Evolutionary conservation across 2,888 invertebrate species (phyloP), one percentile per base, ranked within the genome.

Genomic region (Mesorhabditis belari): DNA sequence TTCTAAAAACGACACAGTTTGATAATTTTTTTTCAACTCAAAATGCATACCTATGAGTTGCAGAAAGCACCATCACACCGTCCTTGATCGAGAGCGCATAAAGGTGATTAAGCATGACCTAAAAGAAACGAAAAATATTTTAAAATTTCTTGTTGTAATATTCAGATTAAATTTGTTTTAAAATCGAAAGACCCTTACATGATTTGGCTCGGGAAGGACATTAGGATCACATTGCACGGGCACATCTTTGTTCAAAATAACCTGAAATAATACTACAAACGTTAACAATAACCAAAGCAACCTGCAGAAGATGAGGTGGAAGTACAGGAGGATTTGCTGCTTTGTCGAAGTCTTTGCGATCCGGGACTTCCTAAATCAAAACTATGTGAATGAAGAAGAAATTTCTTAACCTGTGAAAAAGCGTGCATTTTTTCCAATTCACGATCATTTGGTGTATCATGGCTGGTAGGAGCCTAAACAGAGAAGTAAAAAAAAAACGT

Each of bases 71-170:
- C 96, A 98, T 98, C 3, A 99, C 98, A 56, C 98, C 98, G 83
- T 99, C 98, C 50, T 96, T 96, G 79, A 98, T 98, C 55, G 95
- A 96, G 68, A 99, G 85, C n/a, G 98, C 98, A 83, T 98, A 98
- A 60, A 98, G 85, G 83, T 98, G 98, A 84, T 99, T 99, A 80
- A 98, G 85, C 98, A 99, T 99, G 26, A 99, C 98, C 44, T 35
- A 35, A 52, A 35, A 35, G 12, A 17, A 1, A 35, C 66, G 62
- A 28, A 63, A 26, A n/a, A 19, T 44, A 23, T 9, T 12, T 23
- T 19, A 49, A 23, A 57, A 55, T 44, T 23, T 19, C n/a, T 21
- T 53, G 0, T n/a, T 0, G 35, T 12, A 35, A 35, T n/a, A n/a
- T n/a, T n/a, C n/a, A n/a, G n/a, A n/a, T 12, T 17, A 35, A 35